phyloP scores from a whole-genome alignment of 2,113 vertebrate genomes.

The Pollachius pollachius region DNA sequence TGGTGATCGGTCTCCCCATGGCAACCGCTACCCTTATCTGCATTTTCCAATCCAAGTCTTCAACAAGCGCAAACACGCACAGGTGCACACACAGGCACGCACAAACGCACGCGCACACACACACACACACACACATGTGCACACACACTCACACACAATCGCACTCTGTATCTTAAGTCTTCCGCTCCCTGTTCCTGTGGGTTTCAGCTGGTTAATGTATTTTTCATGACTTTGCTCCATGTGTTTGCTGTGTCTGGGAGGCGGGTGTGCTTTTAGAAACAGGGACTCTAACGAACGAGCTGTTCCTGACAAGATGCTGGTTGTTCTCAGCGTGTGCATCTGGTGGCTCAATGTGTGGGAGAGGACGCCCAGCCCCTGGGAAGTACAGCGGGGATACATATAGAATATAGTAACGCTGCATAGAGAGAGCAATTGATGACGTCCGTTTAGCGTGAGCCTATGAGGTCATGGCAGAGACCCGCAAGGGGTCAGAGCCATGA shows the following conservation, averaged over 20 bases:
- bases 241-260: background rate
- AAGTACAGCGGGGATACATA: constrained; percentile 38
- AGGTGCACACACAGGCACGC: no score
- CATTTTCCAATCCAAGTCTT: constrained; percentile 30
- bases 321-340: constrained; percentile 15
- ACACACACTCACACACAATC: no score
- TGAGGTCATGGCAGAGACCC: constrained; percentile 72
- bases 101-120: no score
- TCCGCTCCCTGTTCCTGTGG: background rate
- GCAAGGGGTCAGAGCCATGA: constrained; percentile 41
- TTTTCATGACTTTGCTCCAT: background rate
- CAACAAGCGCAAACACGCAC: no score
- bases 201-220: background rate
- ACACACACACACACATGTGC: no score
- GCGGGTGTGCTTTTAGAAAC: background rate
- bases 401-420: constrained; percentile 48
- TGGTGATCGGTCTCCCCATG: constrained; percentile 61
- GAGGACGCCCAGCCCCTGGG: constrained; percentile 6
- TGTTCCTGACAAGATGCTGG: background rate
- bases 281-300: background rate
- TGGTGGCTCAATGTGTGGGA: constrained; percentile 13
- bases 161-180: background rate
- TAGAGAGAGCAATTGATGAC: constrained; percentile 72
- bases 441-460: constrained; percentile 51
- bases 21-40: constrained; percentile 62